A percentile compares a stretch with the other conserved stretches of the same genome.
Conservation (phyloP, 2,113 vertebrate species). For the Mesoclemmys tuberculata region DNA sequence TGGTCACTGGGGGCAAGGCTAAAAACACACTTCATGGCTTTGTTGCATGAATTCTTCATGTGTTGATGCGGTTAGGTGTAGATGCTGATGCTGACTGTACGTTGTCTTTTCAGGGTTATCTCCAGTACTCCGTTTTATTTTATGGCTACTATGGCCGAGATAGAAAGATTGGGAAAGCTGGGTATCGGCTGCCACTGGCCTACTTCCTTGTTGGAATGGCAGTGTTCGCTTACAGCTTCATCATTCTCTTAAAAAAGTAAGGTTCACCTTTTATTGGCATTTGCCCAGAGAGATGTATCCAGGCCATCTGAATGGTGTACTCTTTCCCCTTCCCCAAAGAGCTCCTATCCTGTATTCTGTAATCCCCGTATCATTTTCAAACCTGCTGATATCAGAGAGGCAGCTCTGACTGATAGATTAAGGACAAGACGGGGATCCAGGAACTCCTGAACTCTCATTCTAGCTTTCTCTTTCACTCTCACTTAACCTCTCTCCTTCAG, state of each 20-base stretch:
- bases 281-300: neutral
- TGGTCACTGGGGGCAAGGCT: slow-evolving; percentile 96
- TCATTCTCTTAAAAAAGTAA: slow-evolving; percentile 97
- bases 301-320: neutral
- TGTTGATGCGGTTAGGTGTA: neutral
- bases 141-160: slow-evolving; percentile 95
- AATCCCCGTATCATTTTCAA: neutral
- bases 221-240: slow-evolving; percentile 98
- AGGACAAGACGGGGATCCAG: neutral
- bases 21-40: slow-evolving; percentile 1
- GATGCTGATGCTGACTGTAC: accelerated
- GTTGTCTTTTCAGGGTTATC: slow-evolving; percentile 88
- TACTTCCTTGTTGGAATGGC: slow-evolving; percentile 99
- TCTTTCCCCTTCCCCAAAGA: neutral
- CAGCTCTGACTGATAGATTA: neutral
- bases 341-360: neutral
- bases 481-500: neutral
- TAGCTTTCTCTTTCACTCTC: neutral
- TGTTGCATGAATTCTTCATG: accelerated
- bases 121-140: slow-evolving; percentile 97
- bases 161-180: slow-evolving; percentile 91
- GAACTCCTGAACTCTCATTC: neutral
- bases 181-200: slow-evolving; percentile 93
- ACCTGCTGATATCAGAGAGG: neutral
- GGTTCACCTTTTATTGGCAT: neutral